Conservation (phyloP, 2,797 vertebrate species). For the Mus minutoides region DNA sequence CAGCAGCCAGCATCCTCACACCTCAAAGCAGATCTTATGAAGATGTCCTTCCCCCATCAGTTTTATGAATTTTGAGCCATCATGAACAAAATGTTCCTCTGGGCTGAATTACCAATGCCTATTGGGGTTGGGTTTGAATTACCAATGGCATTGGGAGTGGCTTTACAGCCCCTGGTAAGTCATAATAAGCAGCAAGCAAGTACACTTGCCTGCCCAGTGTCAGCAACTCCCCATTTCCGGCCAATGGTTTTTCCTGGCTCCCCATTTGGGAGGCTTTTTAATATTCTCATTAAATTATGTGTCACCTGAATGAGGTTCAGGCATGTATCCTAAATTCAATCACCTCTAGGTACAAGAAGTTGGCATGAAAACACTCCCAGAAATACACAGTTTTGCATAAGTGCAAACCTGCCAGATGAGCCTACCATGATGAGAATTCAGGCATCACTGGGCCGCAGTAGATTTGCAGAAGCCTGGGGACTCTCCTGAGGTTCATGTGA, state of each 20-base stretch:
- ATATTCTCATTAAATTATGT: neutral
- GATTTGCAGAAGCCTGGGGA: neutral
- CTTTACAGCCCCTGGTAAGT: neutral
- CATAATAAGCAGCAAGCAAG: neutral
- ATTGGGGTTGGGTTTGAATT: neutral
- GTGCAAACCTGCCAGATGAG: neutral
- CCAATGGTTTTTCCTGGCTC: neutral
- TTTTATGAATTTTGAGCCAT: neutral
- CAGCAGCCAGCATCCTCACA: neutral
- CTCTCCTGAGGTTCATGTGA: neutral
- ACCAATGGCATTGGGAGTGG: neutral
- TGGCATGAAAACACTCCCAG: neutral
- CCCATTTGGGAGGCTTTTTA: neutral
- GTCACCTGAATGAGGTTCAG: neutral
- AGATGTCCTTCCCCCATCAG: neutral
- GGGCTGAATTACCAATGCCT: neutral
- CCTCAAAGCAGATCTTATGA: constrained; percentile 40
- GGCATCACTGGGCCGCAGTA: neutral
- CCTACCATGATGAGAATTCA: neutral
- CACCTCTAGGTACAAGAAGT: neutral
- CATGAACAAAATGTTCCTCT: neutral
- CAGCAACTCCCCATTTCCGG: neutral
- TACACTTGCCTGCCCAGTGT: neutral
- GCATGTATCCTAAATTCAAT: neutral
- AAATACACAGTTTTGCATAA: neutral